Evolutionary conservation across 2,797 vertebrate genomes (phyloP).

Genomic region (Pogonophryne albipinna): DNA sequence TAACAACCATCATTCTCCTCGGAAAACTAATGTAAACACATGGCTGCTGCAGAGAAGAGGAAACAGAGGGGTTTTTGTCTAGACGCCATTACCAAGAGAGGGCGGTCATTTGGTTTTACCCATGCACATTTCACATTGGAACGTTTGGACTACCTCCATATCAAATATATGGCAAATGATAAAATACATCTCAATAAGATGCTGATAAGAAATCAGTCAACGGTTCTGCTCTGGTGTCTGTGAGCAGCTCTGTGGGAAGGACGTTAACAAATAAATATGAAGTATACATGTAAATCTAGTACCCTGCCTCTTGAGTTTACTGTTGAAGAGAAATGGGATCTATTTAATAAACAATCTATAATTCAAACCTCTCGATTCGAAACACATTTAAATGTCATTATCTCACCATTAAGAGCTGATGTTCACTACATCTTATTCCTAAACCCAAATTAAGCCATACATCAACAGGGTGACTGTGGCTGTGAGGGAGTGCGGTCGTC

Average conservation of each 20-base stretch:
- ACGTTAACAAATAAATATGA: no score
- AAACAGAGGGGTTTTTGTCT: neutral
- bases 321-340: no score
- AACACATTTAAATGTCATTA: neutral
- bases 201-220: no score
- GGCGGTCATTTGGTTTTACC: constrained; percentile 14
- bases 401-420: neutral
- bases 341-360: no score
- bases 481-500: no score
- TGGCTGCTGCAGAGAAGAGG: neutral
- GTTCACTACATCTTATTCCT: neutral
- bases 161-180: no score
- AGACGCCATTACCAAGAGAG: neutral
- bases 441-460: neutral
- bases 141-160: no score
- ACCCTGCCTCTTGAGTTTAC: neutral
- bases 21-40: constrained; percentile 18
- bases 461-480: no score
- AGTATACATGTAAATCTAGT: neutral
- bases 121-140: constrained; percentile 3
- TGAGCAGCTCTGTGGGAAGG: no score
- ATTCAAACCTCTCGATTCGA: neutral
- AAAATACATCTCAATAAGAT: no score
- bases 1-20: constrained; percentile 39
- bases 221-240: no score